These are phyloP conservation scores for Sipunculus nudus DNA, from an alignment of 2,888 invertebrate species.

Conservation along the genomic window DNA sequence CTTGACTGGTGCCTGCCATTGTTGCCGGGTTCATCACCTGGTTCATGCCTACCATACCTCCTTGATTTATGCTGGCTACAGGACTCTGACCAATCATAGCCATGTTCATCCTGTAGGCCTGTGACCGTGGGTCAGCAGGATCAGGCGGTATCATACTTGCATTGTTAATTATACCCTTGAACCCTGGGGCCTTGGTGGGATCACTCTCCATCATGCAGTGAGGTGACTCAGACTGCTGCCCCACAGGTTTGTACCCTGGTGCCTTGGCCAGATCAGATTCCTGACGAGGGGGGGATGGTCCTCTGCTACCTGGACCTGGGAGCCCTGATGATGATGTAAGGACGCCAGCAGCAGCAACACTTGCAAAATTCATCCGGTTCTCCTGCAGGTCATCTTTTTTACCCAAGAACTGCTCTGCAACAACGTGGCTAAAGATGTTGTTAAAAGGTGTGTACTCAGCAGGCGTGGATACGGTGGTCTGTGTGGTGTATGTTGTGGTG, in stretches of 20 bases:
- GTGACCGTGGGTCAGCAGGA: too few relatives aligned
- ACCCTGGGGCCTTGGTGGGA: constrained; percentile 86
- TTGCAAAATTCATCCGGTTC: constrained; percentile 75
- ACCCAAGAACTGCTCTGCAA: constrained; percentile 66
- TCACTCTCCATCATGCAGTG: constrained; percentile 28
- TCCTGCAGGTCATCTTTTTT: constrained; percentile 63
- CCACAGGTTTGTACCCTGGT: constrained; percentile 61
- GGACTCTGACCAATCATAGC: too few relatives aligned
- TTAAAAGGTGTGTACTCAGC: constrained; percentile 90
- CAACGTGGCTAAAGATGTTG: constrained; percentile 78
- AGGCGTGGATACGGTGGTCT: constrained; percentile 57
- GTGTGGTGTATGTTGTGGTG: too few relatives aligned
- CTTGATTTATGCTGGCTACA: too few relatives aligned
- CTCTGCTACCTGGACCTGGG: neutral
- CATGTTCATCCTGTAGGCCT: too few relatives aligned
- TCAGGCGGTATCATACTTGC: too few relatives aligned
- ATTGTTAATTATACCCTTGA: constrained; percentile 79
- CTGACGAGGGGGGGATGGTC: neutral
- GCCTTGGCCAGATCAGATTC: constrained; percentile 60
- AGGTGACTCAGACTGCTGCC: constrained; percentile 38
- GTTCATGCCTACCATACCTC: too few relatives aligned
- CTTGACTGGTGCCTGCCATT: too few relatives aligned
- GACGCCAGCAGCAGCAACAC: constrained; percentile 74
- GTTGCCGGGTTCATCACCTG: too few relatives aligned
- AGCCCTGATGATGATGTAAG: constrained; percentile 35